Percentiles rank a stretch among this genome's conserved stretches.
Conservation (phyloP, 2,888 invertebrate species). For the Metellina segmentata region DNA sequence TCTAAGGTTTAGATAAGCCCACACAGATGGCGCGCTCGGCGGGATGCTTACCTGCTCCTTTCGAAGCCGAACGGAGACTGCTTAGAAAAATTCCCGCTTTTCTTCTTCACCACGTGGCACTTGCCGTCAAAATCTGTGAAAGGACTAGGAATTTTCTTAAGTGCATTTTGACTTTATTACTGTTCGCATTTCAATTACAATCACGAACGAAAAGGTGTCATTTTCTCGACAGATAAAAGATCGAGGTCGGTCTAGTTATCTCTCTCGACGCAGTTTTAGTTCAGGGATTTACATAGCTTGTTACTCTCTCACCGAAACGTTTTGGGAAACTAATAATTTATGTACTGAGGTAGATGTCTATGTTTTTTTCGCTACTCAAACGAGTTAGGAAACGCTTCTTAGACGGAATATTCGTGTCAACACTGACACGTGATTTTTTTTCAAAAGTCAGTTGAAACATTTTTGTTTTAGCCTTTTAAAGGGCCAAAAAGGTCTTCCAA, state of each 20-base stretch:
- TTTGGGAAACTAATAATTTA: too few relatives aligned
- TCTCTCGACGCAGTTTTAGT: constrained; percentile 2
- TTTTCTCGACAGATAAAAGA: constrained; percentile 17
- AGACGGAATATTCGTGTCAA: too few relatives aligned
- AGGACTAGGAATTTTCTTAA: constrained; percentile 39
- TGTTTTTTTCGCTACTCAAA: too few relatives aligned
- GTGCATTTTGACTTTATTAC: constrained; percentile 54
- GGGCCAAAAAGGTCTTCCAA: too few relatives aligned
- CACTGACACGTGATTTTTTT: too few relatives aligned
- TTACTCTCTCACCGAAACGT: too few relatives aligned
- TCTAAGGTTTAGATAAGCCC: constrained; percentile 14
- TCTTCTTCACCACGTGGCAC: constrained; percentile 42
- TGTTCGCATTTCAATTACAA: constrained; percentile 43
- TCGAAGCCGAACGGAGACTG: not conserved
- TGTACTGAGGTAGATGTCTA: too few relatives aligned
- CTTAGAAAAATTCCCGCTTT: not conserved
- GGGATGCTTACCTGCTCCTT: constrained; percentile 4
- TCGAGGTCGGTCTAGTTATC: constrained; percentile 15
- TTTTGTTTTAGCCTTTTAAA: too few relatives aligned
- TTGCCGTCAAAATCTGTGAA: constrained; percentile 40
- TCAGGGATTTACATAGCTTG: too few relatives aligned
- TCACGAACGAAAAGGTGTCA: constrained; percentile 22
- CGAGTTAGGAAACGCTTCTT: too few relatives aligned
- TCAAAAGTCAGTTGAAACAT: too few relatives aligned
- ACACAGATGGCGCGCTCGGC: constrained; percentile 45